Evolutionary conservation across 2,113 vertebrate genomes (phyloP).

Genomic region (Gyps fulvus): DNA sequence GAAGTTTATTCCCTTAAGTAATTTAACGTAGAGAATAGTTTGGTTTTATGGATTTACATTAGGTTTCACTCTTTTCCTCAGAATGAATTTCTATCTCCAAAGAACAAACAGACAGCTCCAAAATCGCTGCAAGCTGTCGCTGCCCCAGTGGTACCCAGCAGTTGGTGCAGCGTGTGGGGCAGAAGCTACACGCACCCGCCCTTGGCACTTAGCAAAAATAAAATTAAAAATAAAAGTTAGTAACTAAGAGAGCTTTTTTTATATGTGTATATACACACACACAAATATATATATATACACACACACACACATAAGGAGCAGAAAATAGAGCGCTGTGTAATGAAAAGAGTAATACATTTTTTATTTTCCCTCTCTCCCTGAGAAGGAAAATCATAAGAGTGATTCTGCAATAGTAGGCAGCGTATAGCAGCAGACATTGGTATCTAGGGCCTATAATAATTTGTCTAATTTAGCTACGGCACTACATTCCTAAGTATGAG

Average conservation of each 20-base stretch:
- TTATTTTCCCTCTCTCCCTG: not conserved
- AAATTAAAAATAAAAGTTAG: not conserved
- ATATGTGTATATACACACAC: fast-evolving
- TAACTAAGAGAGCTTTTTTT: not conserved
- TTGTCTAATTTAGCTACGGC: not conserved
- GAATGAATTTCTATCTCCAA: not conserved
- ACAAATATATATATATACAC: no score
- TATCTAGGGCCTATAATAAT: not conserved
- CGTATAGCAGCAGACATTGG: not conserved
- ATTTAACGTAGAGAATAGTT: not conserved
- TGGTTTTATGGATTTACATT: not conserved
- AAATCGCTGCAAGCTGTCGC: fast-evolving
- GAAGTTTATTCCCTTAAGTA: not conserved
- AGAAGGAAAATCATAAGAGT: not conserved
- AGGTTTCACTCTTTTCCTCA: not conserved
- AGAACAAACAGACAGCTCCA: not conserved
- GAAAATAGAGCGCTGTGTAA: not conserved
- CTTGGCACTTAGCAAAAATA: not conserved
- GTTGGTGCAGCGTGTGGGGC: fast-evolving
- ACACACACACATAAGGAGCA: not conserved
- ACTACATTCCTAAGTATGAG: not conserved
- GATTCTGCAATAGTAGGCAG: not conserved
- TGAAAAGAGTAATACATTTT: not conserved
- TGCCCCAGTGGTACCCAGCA: fast-evolving
- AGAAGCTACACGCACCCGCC: not conserved